Base-by-base conservation (phyloP, 2,888 invertebrate species). In the Incurvaria masculella region DNA sequence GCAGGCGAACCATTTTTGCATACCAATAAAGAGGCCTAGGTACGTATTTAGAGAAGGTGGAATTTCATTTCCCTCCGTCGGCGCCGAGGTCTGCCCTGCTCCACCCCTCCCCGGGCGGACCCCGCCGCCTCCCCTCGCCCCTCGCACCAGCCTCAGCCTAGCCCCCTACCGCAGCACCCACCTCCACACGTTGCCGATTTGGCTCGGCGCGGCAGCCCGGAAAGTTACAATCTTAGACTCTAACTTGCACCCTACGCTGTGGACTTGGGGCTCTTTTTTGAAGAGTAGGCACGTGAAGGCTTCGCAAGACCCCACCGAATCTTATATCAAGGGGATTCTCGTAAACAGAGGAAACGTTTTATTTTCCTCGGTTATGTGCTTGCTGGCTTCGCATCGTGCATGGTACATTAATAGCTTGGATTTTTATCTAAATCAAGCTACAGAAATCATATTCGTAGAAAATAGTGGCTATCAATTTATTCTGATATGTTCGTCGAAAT, bases 31-130 rank as follows among this genome's bases (percentile, higher is more conserved):
- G 60, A 59, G 57, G 62, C 60, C 61, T 57, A 58, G 60, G 61
- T 57, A 58, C 60, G 63, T 70, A 70, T 69, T 68, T 66, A 68
- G 60, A 66, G 65, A 69, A 70, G 71, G 73, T 72, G 69, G 68
- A 66, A 70, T 69, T 68, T 66, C 62, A 67, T 67, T 68, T 64
- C 61, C 64, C 63, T 61, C 63, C 61, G n/a, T n/a, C 53, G 39
- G 51, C 53, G 62, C 61, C 62, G 68, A 67, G 62, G 68, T 33
- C 14, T 23, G 23, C 23, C 5, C 23, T 4, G 4, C 23, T 23
- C 23, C 10, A 6, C 10, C 23, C 23, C 23, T 23, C 23, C 23
- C 4, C n/a, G n/a, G n/a, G n/a, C n/a, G n/a, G n/a, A n/a, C n/a
- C n/a, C n/a, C 23, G 10, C 23, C 23, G 23, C 23, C 23, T 10